A percentile compares a stretch with the other conserved stretches of the same genome.
Evolutionary conservation across 2,113 vertebrate genomes (phyloP).

Genomic region (Glareola pratincola): DNA sequence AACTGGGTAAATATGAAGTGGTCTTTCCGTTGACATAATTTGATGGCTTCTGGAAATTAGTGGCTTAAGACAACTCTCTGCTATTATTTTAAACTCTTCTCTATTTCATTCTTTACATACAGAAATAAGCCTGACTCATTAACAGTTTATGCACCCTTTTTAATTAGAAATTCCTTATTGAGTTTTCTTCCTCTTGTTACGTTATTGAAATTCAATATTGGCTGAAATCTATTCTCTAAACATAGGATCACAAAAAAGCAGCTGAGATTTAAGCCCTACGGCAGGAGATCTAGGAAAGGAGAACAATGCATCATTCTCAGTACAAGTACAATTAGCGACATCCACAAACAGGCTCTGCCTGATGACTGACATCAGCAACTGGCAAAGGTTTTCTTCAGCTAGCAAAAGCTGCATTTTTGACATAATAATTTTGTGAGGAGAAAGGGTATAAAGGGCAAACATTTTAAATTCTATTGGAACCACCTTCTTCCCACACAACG

Average conservation of each 20-base stretch:
- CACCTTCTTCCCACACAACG: neutral
- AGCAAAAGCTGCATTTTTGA: neutral
- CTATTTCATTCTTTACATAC: neutral
- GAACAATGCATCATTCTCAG: neutral
- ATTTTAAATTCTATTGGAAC: neutral
- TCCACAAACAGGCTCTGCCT: neutral
- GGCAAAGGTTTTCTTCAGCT: neutral
- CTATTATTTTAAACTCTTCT: neutral
- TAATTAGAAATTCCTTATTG: neutral
- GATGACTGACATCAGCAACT: neutral
- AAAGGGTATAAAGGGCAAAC: neutral
- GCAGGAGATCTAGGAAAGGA: neutral
- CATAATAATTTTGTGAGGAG: neutral
- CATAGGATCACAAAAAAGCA: neutral
- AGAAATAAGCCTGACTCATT: neutral
- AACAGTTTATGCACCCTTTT: neutral
- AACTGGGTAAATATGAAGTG: neutral
- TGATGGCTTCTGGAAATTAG: neutral
- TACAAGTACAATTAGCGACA: neutral
- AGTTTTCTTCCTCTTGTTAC: neutral
- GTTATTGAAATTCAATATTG: neutral
- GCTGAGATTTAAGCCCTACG: neutral
- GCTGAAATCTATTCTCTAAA: neutral
- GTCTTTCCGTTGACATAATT: neutral
- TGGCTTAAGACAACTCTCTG: neutral